Evolutionary conservation across 2,888 invertebrate species (phyloP), one percentile per base, ranked within the genome.

Genomic region (Cetonia aurata): DNA sequence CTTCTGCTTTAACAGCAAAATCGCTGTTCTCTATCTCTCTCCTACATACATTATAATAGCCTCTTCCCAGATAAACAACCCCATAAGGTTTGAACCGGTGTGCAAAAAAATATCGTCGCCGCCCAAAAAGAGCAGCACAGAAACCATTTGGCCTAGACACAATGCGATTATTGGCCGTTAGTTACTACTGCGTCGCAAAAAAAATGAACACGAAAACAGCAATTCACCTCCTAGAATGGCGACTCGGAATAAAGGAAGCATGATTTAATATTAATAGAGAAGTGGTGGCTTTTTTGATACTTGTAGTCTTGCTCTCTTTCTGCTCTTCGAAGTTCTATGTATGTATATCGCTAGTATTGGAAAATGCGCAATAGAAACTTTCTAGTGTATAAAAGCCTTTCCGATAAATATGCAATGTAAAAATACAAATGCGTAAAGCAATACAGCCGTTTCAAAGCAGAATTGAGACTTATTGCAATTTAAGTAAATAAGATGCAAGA

Each of bases 141-240:
- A 41, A 65, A 19, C 33, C 62, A 50, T 65, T 65, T 50, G 19
- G 62, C 15, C 17, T 17, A 13, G 37, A 37, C 62, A 65, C 50
- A 65, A 65, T 65, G 50, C 33, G 50, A 65, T 65, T 37, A 65
- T 65, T 65, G 62, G 50, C 62, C 62, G 62, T 33, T 50, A 57
- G 62, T 65, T 65, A 65, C 50, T 50, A 50, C 17, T 10, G 50
- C 37, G 37, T 10, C 37, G 8, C 37, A 57, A 48, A 17, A 56
- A 6, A 37, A 50, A 52, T 50, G 62, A 65, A 65, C 37, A 10
- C 17, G 62, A 65, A 65, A 50, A 65, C 62, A 52, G 33, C 62
- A 50, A 65, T 65, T 50, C 50, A 52, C 50, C 62, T 65, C 57
- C 19, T 19, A 17, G 19, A 57, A 41, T 57, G 17, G 8, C 1